phyloP scores from a whole-genome alignment of 2,888 invertebrate genomes.

The Eurois occulta region DNA sequence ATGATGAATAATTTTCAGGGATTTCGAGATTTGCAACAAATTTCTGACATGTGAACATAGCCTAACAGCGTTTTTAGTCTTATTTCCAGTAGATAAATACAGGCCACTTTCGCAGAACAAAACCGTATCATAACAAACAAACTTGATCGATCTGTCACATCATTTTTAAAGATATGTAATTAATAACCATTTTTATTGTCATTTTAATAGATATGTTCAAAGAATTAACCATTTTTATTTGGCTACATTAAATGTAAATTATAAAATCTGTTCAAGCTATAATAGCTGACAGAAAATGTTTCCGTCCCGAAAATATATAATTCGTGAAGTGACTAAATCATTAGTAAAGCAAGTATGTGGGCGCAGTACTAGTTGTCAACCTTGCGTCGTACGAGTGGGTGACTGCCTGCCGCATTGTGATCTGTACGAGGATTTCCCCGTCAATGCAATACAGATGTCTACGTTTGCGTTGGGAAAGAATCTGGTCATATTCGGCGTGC shows the following conservation, averaged over 20 bases:
- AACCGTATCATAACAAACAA: neutral
- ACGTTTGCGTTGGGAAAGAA: slow-evolving; percentile 94
- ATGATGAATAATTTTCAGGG: neutral
- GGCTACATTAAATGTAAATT: neutral
- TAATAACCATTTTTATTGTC: neutral
- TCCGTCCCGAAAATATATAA: neutral
- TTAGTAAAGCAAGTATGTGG: slow-evolving; percentile 8
- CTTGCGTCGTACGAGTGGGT: slow-evolving; percentile 87
- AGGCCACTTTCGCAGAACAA: slow-evolving; percentile 9
- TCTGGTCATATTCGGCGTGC: slow-evolving; percentile 97
- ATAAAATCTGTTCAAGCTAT: neutral
- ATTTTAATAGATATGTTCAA: neutral
- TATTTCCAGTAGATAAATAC: neutral
- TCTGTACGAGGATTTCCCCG: slow-evolving; percentile 95
- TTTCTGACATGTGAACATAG: neutral
- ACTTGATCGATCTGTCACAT: neutral
- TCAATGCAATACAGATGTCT: slow-evolving; percentile 95
- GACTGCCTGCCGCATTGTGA: slow-evolving; percentile 95
- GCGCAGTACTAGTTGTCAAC: rapidly evolving
- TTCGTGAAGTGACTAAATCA: neutral
- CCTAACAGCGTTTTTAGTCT: neutral
- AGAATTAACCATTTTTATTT: neutral
- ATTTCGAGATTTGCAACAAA: neutral
- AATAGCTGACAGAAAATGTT: slow-evolving; percentile 26
- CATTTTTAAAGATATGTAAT: slow-evolving; percentile 1